Base-by-base conservation (phyloP, 2,113 vertebrate genomes). In the Hydrochoerus hydrochaeris region DNA sequence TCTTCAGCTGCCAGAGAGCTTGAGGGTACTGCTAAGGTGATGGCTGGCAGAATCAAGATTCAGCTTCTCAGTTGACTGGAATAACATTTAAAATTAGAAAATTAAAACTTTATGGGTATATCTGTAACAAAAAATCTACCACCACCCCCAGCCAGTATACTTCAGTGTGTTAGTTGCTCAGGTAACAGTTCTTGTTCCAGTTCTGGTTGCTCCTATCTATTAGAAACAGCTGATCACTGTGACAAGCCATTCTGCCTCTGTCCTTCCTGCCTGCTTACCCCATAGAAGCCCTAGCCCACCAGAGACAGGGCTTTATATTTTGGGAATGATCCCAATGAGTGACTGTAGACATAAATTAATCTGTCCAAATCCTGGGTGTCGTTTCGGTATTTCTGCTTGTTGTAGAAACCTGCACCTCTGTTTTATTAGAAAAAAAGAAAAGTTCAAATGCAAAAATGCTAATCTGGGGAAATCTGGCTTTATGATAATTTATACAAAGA, bases 1-100 rank as follows among this genome's bases (percentile, higher is more conserved):
- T 52, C 35, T 83, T 71, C 35, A 41, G 60, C 38, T 1, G 19
- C 69, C 49, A 35, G 4, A 85, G 83, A 75, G 71, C 54, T 41
- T 49, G 35, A 62, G 78, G 11, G 67, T 13, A 46, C 0, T 30
- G 60, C 62, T 84, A 60, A 65, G 35, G 60, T 32, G 6, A 69
- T 0, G 24, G 32, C 73, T 57, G 7, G 58, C 5, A 62, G 90
- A 78, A 83, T 93, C 65, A 38, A 41, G 49, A 83, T 49, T 86
- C 32, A 41, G 75, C 28, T n/a, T 91, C 46, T 91, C n/a, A 30
- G 30, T 82, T 78, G 82, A 58, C 52, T 88, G 54, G 32, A 85
- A 92, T 71, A 82, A 87, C n/a, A 77, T 58, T 88, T 93, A 49
- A 95, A 81, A 91, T 77, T 10, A 82, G 46, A 32, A 91, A 65